Conservation (phyloP, 2,797 vertebrate species). For the Leptodactylus fallax region DNA sequence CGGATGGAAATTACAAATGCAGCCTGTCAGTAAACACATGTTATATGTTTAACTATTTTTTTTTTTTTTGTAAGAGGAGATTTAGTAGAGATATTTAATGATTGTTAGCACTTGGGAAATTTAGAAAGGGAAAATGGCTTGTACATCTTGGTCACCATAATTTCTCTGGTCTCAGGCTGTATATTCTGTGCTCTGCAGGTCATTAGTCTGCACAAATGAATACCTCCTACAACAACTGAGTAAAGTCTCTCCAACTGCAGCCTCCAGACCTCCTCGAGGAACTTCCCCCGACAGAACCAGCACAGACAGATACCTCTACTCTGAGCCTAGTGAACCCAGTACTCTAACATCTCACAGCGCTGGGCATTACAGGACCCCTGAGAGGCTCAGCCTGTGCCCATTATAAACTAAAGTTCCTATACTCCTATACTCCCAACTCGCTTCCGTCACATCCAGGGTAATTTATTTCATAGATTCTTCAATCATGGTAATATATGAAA, state of each 20-base stretch:
- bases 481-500: neutral
- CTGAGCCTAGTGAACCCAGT: neutral
- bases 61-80: no score
- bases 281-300: neutral
- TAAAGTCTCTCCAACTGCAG: neutral
- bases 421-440: no score
- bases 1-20: no score
- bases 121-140: no score
- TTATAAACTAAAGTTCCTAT: no score
- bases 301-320: neutral
- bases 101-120: no score
- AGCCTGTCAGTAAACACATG: no score
- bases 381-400: slow-evolving; percentile 49
- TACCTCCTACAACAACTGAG: slow-evolving; percentile 56
- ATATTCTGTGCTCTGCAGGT: slow-evolving; percentile 19
- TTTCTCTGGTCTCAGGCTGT: neutral
- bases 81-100: no score
- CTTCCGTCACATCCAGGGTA: neutral
- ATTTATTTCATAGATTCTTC: neutral
- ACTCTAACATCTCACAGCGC: neutral
- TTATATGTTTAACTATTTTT: no score
- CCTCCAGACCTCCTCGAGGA: neutral
- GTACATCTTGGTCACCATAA: neutral
- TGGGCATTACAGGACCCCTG: slow-evolving; percentile 17
- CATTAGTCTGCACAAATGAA: slow-evolving; percentile 57